Base-by-base conservation (phyloP, 2,888 invertebrate species). In the Abscondita cerata region DNA sequence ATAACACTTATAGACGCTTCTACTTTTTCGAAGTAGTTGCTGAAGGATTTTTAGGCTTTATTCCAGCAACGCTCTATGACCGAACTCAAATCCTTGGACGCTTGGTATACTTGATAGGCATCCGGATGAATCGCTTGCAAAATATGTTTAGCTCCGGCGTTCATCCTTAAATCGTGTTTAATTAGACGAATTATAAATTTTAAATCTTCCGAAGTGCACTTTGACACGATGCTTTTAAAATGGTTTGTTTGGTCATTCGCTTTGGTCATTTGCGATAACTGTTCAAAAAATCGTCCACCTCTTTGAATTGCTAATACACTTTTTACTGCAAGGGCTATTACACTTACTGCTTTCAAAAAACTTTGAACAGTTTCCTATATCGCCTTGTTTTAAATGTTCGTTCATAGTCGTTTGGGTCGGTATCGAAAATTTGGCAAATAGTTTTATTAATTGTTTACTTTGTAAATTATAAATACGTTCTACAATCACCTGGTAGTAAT, bases 81-180 rank as follows among this genome's bases (percentile, higher is more conserved):
- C 71, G 87, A 85, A 31, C 86, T 80, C 18, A 97, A 82, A 78
- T 96, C 89, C 48, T 92, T 83, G 0, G 93, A 93, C 0, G 91
- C 88, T 81, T 96, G 95, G 79, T 94, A 97, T 0, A 92, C 90
- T 66, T 86, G 85, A 77, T 96, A 97, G 0, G 96, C 97, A 76
- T 93, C 89, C 0, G 90, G 86, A 77, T 96, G 93, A 19, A 98
- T 85, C 0, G 91, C 96, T 73, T 92, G 93, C 50, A 97, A 86
- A 82, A 98, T 91, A 78, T 94, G 95, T 78, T 96, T 94, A 0
- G 96, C 91, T 0, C 96, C 95, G 25, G 96, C 91, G 76, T 95
- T 95, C 72, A 97, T 96, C 68, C 95, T 83, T 59, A 98, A 83
- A 82, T 98, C 97, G 73, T 94, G 93, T 79, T 95, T 95, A 20